Base-by-base conservation (phyloP, 2,888 invertebrate species). In the Stenoptilia bipunctidactyla region DNA sequence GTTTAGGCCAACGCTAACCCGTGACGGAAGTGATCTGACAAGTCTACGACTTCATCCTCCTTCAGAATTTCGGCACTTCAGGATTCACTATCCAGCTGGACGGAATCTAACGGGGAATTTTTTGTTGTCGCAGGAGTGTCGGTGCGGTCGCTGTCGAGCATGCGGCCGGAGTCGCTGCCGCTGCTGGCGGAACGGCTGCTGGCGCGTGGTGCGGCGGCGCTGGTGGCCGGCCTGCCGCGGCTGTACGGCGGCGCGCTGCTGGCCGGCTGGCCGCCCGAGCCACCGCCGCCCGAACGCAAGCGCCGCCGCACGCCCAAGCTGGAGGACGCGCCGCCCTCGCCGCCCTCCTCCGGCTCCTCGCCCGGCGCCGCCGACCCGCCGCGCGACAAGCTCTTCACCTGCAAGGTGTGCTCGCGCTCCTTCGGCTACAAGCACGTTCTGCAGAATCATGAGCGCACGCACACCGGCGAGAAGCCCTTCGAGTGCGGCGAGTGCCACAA, bases 371-470 rank as follows among this genome's bases (percentile, higher is more conserved):
- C 84, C 15, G 85, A 85, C 39, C 79, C 85, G 0, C 83, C 87
- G 0, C 80, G 92, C 9, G 94, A 94, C 59, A 93, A 94, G 65
- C 90, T 92, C 42, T 96, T 96, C 76, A 93, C 92, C 15, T 97
- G 96, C 72, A 90, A 91, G 56, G 84, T 93, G 36, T 96, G 96
- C 80, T 90, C 91, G 45, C 89, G 95, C 49, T 92, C 92, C 9
- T 96, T 96, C 61, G 96, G 96, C 37, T 96, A 96, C 85, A 96
- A 96, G 62, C 96, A 96, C 73, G 96, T 96, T 13, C 84, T 96
- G 38, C 96, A 96, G 73, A 96, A 96, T 66, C 96, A 96, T 73
- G 96, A 96, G 61, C 89, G 96, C 52, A 97, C 96, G 0, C 96
- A 96, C 68, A 96, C 96, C 0, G 96, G 96, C 0, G 96, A 96